These are phyloP conservation scores for Entomobrya proxima DNA, from an alignment of 2,888 invertebrate genomes.

Conservation along the genomic window DNA sequence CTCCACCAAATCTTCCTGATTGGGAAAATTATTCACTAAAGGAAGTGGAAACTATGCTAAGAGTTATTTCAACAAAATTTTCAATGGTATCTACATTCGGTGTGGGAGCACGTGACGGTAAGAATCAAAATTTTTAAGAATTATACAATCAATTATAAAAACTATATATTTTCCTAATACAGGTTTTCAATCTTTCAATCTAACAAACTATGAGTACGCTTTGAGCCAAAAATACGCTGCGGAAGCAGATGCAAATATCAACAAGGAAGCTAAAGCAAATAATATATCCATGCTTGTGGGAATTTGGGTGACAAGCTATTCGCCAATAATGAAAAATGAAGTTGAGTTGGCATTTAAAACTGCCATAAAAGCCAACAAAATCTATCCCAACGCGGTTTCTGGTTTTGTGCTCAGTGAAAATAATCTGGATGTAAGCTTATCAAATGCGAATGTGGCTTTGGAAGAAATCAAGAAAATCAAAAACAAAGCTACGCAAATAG, in stretches of 20 bases:
- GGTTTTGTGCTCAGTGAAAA: neutral
- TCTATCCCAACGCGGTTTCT: neutral
- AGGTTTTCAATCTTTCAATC: neutral
- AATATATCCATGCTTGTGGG: neutral
- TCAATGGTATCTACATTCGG: neutral
- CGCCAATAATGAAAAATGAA: neutral
- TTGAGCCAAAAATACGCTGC: neutral
- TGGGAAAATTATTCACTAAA: neutral
- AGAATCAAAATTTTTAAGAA: too few relatives aligned
- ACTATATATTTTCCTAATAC: neutral
- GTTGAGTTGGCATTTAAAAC: neutral
- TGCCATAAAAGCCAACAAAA: neutral
- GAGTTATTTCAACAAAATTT: neutral
- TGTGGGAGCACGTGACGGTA: neutral
- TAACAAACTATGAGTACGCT: neutral
- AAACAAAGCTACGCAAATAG: neutral
- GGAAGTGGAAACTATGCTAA: neutral
- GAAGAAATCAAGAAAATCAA: neutral
- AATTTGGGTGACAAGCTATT: neutral
- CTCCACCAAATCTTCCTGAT: neutral
- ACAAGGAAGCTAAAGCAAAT: neutral
- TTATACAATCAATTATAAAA: neutral
- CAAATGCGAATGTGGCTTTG: neutral
- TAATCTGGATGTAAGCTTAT: neutral
- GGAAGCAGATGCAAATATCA: neutral